Percentiles rank a stretch among this genome's conserved stretches.
Evolutionary conservation across 2,113 vertebrate species (phyloP).

Genomic region (Notarius lentiginosus): DNA sequence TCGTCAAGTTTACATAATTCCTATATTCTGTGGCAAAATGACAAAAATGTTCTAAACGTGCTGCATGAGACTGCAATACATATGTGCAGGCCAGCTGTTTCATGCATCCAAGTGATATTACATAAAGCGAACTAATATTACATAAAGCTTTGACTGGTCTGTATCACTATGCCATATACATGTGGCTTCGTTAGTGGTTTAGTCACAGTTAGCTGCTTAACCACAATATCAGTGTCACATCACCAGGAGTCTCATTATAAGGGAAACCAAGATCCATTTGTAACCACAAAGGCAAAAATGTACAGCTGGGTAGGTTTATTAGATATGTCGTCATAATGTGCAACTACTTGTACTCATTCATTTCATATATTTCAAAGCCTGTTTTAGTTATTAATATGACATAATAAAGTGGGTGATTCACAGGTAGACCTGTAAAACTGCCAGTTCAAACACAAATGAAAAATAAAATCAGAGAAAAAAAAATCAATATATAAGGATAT

Average conservation of each 20-base stretch:
- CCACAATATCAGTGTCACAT: constrained; percentile 2
- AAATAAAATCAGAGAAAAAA: neutral
- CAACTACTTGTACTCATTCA: neutral
- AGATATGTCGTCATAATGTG: neutral
- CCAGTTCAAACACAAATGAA: neutral
- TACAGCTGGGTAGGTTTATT: neutral
- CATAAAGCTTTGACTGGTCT: constrained; percentile 1
- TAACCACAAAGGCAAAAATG: neutral
- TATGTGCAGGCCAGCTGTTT: neutral
- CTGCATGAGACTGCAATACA: neutral
- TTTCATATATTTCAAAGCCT: neutral
- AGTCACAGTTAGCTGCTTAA: constrained; percentile 5
- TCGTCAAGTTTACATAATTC: neutral
- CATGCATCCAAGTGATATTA: neutral
- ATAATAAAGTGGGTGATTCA: neutral
- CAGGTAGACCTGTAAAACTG: neutral
- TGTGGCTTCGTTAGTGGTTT: neutral
- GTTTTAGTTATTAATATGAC: neutral
- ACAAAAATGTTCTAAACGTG: neutral
- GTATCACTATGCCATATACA: neutral
- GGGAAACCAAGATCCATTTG: neutral
- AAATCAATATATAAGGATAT: no score
- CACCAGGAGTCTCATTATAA: neutral
- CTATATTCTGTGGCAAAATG: neutral
- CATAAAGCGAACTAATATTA: neutral